A percentile compares a stretch with the other conserved stretches of the same genome.
Evolutionary conservation across 1,140 invertebrate species (phyloP).

Genomic region (Chironomus tepperi): DNA sequence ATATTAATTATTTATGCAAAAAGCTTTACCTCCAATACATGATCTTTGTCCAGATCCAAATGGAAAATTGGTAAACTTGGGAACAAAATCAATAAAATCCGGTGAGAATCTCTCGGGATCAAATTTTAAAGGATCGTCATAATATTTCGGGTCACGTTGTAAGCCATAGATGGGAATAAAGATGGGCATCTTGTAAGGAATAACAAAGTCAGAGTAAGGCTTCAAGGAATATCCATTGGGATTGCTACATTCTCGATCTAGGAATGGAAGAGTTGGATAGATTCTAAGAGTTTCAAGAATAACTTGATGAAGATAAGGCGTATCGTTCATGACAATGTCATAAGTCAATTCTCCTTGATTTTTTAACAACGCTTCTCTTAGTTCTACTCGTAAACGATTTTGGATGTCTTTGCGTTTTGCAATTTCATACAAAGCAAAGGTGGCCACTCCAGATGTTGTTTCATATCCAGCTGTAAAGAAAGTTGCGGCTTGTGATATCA

Average conservation of each 20-base stretch:
- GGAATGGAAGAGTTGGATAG: slow-evolving; percentile 33
- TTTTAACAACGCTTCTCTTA: slow-evolving; percentile 43
- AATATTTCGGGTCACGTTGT: slow-evolving; percentile 43
- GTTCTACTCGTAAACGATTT: slow-evolving; percentile 52
- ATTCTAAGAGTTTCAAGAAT: slow-evolving; percentile 41
- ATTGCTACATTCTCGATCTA: slow-evolving; percentile 31
- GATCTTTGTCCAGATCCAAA: slow-evolving; percentile 69
- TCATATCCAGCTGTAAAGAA: slow-evolving; percentile 70
- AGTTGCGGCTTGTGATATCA: slow-evolving; percentile 56
- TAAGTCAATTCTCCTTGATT: slow-evolving; percentile 48
- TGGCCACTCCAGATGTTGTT: slow-evolving; percentile 61
- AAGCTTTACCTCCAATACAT: slow-evolving; percentile 55
- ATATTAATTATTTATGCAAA: neutral
- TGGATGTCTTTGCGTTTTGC: slow-evolving; percentile 59
- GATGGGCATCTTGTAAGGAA: slow-evolving; percentile 34
- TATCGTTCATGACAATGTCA: slow-evolving; percentile 47
- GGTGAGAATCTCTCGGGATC: slow-evolving; percentile 54
- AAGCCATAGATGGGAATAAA: slow-evolving; percentile 35
- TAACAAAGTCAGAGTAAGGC: slow-evolving; percentile 31
- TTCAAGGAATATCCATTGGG: slow-evolving; percentile 29
- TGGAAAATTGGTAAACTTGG: slow-evolving; percentile 54
- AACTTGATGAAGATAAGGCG: slow-evolving; percentile 53
- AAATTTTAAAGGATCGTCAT: slow-evolving; percentile 55
- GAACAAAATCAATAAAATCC: slow-evolving; percentile 39
- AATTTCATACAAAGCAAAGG: slow-evolving; percentile 56